phyloP scores from a whole-genome alignment of 2,113 vertebrate genomes.

The Barnardius zonarius region DNA sequence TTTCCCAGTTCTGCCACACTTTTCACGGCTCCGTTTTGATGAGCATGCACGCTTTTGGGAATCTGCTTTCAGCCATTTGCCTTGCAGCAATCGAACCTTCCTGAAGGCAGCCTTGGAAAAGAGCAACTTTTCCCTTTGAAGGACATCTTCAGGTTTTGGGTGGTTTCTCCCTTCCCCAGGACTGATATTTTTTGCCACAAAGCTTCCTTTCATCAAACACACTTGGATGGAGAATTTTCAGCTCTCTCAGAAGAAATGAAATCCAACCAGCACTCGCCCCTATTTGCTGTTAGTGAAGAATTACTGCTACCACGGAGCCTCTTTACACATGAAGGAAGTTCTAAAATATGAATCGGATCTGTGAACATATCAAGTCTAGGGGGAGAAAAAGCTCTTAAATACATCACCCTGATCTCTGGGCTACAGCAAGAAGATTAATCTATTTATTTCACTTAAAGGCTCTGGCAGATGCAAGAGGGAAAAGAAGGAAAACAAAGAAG shows the following conservation, averaged over 20 bases:
- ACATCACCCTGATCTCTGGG: constrained; percentile 26
- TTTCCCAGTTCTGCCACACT: not conserved
- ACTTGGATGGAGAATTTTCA: not conserved
- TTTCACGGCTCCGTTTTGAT: not conserved
- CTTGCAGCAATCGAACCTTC: not conserved
- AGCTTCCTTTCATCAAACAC: not conserved
- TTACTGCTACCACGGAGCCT: not conserved
- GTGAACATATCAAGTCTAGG: not conserved
- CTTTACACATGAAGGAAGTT: constrained; percentile 38
- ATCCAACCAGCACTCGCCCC: not conserved
- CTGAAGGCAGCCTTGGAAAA: not conserved
- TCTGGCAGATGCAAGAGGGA: constrained; percentile 17
- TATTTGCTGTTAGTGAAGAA: not conserved
- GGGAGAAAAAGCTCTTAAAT: constrained; percentile 42
- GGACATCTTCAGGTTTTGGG: not conserved
- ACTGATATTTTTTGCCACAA: not conserved
- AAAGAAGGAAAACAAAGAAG: constrained; percentile 9
- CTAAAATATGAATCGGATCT: constrained; percentile 36
- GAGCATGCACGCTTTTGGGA: not conserved
- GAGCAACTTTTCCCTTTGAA: not conserved
- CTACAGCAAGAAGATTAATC: constrained; percentile 4
- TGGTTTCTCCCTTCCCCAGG: rapidly evolving
- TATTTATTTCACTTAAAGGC: constrained; percentile 43
- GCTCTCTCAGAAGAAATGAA: not conserved
- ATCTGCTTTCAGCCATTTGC: not conserved